Conservation (phyloP, 2,113 vertebrate species). For the Plectropomus leopardus region DNA sequence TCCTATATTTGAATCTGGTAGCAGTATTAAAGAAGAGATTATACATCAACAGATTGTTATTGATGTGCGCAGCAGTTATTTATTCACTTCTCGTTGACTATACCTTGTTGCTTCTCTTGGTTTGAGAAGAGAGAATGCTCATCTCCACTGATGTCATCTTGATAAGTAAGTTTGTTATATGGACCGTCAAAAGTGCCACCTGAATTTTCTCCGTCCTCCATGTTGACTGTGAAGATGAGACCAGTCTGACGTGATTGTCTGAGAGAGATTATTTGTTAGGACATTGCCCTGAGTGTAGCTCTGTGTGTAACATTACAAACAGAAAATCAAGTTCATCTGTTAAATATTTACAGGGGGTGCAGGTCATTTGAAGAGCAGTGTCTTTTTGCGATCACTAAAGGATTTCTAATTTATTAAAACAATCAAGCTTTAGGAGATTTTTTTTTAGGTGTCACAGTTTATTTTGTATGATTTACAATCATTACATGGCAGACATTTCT, state of each 20-base stretch:
- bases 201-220: slow-evolving; percentile 51
- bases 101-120: slow-evolving; percentile 64
- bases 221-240: slow-evolving; percentile 50
- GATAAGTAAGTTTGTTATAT: slow-evolving; percentile 57
- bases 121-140: slow-evolving; percentile 17
- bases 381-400: background rate
- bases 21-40: background rate
- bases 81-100: background rate
- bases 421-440: background rate
- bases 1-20: background rate
- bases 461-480: background rate
- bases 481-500: background rate
- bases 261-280: slow-evolving; percentile 58
- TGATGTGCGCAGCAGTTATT: background rate
- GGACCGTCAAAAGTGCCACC: background rate
- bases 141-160: slow-evolving; percentile 41
- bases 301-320: slow-evolving; percentile 53
- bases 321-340: slow-evolving; percentile 56
- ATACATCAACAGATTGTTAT: background rate
- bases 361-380: background rate
- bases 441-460: background rate
- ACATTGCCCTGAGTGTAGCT: slow-evolving; percentile 61
- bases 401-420: background rate
- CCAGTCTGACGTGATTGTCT: background rate
- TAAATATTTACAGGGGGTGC: slow-evolving; percentile 68